Conservation (phyloP, 2,113 vertebrate genomes). For the Harpagus bidentatus region DNA sequence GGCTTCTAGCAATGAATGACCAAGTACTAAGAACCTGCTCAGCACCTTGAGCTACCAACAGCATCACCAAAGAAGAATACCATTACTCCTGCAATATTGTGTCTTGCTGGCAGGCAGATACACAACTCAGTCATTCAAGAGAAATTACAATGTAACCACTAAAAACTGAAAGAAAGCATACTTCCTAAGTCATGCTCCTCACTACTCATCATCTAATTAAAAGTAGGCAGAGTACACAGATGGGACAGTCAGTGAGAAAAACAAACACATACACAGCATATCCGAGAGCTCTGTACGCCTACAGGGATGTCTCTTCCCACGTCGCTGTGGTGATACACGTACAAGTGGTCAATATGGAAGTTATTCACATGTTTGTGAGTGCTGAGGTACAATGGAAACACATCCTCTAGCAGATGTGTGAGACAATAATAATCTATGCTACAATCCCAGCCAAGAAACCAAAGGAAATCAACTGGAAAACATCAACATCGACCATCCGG, state of each 20-base stretch:
- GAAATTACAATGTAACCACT: not conserved
- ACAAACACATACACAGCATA: not conserved
- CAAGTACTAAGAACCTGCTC: not conserved
- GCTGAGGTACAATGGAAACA: not conserved
- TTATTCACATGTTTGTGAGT: not conserved
- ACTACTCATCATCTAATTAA: not conserved
- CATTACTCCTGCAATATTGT: not conserved
- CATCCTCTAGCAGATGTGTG: not conserved
- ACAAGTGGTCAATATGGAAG: not conserved
- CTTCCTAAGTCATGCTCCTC: not conserved
- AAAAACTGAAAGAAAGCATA: not conserved
- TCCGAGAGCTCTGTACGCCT: not conserved
- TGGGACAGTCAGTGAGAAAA: not conserved
- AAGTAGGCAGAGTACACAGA: not conserved
- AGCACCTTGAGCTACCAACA: not conserved
- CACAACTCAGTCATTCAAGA: not conserved
- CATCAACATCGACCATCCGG: conserved; percentile 12
- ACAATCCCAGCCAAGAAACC: conserved; percentile 11
- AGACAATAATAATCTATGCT: conserved; percentile 11
- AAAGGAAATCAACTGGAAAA: conserved; percentile 44
- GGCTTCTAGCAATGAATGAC: not conserved
- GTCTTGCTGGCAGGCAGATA: not conserved
- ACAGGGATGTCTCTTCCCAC: not conserved
- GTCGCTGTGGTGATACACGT: not conserved
- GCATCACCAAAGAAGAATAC: not conserved